Base-by-base conservation (phyloP, 37 sponge, comb jelly and placozoan genomes). In the Cladorhizidae sp. region DNA sequence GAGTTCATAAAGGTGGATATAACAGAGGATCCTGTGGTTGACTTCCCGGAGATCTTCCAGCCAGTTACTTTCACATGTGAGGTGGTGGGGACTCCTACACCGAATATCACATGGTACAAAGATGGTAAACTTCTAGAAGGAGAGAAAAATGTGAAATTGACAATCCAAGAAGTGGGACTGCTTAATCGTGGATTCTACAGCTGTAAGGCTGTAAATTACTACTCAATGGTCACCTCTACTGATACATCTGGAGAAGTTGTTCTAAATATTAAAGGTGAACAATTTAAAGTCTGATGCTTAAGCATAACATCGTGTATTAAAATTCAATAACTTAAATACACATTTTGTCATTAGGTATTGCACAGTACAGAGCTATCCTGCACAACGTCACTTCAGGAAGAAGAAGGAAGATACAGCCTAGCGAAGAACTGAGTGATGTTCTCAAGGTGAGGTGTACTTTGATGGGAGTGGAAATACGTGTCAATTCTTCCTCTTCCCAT, bases 81-180 rank as follows among this genome's bases (percentile, higher is more conserved):
- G 18, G 85, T 51, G 14, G 23, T 0, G 0, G 85, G 85, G 14
- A 40, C 49, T 15, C 85, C 85, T 1, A 26, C 63, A 55, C 85
- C 85, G 20, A 26, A 1, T 39, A 84, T 84, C 85, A 54, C 45
- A 11, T 84, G 85, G 85, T 84, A 57, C 40, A 84, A 84, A 54
- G 77, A 84, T 32, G 57, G 55, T 18, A 41, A 37, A 15, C 35
- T 28, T 23, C 28, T 76, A 8, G 22, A 42, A 36, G 69, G 57
- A 22, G 67, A 64, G 22, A 56, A 28, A 0, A 17, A 36, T 12
- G 2, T 29, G 2, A 36, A 7, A 2, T 49, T 84, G 41, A 17
- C 70, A 0, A 74, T 84, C 21, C 42, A 22, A n/a, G 85, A 84
- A 41, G 67, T 84, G 41, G 40, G 25, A 0, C 40, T 76, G 26